Evolutionary conservation across 2,888 invertebrate genomes (phyloP).

Genomic region (Ornithoptera priamus): DNA sequence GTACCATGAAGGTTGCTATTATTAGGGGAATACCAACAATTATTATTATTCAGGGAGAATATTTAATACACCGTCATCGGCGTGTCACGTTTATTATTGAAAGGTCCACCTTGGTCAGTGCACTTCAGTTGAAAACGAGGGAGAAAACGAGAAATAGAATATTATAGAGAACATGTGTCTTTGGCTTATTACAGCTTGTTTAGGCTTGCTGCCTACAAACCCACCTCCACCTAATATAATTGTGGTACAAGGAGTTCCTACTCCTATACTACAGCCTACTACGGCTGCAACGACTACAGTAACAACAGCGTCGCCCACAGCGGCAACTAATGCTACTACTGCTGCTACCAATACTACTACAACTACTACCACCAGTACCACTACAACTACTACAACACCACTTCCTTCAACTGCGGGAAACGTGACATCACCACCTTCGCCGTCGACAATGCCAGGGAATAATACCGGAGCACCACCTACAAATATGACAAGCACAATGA

Average conservation of each 20-base stretch:
- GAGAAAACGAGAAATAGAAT: background rate
- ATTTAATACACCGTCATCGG: constrained; percentile 65
- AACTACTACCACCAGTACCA: constrained; percentile 29
- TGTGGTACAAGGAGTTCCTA: constrained; percentile 59
- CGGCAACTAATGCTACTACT: constrained; percentile 33
- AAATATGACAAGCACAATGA: constrained; percentile 31
- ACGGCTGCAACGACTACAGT: constrained; percentile 46
- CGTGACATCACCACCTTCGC: constrained; percentile 32
- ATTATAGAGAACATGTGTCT: constrained; percentile 63
- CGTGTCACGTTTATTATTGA: constrained; percentile 46
- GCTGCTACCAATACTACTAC: constrained; percentile 33
- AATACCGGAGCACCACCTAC: constrained; percentile 35
- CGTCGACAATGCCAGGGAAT: constrained; percentile 25
- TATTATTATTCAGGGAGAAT: constrained; percentile 62
- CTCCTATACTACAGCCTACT: constrained; percentile 66
- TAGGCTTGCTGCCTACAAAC: constrained; percentile 64
- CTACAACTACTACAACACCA: constrained; percentile 30
- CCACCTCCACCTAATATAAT: constrained; percentile 52
- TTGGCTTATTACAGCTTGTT: constrained; percentile 74
- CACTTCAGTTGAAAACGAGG: constrained; percentile 11
- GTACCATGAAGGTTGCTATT: constrained; percentile 75
- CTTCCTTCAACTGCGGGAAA: constrained; percentile 31
- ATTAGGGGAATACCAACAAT: constrained; percentile 73
- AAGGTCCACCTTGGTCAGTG: constrained; percentile 38
- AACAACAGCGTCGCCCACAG: constrained; percentile 32